Conservation (phyloP, 2,113 vertebrate genomes). For the Myiozetetes cayanensis region DNA sequence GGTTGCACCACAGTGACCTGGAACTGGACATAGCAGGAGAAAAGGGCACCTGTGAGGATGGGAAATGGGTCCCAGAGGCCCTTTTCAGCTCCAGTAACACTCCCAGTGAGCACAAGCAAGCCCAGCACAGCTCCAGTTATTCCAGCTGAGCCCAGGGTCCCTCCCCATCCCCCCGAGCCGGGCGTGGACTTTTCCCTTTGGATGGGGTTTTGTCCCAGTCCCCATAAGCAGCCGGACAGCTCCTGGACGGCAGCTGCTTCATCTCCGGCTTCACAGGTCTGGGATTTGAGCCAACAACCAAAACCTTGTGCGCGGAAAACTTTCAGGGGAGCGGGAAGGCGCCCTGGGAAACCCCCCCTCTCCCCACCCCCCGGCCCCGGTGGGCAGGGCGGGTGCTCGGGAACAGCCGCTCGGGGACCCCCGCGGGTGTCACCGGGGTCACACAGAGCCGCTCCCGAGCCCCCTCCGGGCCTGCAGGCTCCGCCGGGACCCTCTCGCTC, state of each 20-base stretch:
- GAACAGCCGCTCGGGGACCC: background rate
- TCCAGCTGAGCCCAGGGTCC: background rate
- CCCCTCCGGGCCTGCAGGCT: background rate
- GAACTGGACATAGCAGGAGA: background rate
- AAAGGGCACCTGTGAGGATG: background rate
- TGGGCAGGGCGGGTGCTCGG: background rate
- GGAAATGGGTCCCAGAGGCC: background rate
- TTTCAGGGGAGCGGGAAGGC: background rate
- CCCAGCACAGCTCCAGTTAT: background rate
- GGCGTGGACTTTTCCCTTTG: background rate
- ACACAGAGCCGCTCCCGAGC: background rate
- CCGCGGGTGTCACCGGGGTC: background rate
- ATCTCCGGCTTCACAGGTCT: background rate
- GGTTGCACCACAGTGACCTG: background rate
- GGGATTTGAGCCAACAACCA: background rate
- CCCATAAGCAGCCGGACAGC: background rate
- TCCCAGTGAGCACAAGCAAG: rapidly evolving
- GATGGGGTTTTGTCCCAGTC: background rate
- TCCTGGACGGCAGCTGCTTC: background rate
- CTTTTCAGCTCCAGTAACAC: background rate
- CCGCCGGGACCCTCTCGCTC: rapidly evolving
- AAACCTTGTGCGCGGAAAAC: background rate
- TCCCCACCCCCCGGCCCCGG: background rate
- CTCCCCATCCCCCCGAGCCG: rapidly evolving
- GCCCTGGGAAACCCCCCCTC: background rate